Evolutionary conservation across 1,140 invertebrate species (phyloP).

Genomic region (Bombus terrestris): DNA sequence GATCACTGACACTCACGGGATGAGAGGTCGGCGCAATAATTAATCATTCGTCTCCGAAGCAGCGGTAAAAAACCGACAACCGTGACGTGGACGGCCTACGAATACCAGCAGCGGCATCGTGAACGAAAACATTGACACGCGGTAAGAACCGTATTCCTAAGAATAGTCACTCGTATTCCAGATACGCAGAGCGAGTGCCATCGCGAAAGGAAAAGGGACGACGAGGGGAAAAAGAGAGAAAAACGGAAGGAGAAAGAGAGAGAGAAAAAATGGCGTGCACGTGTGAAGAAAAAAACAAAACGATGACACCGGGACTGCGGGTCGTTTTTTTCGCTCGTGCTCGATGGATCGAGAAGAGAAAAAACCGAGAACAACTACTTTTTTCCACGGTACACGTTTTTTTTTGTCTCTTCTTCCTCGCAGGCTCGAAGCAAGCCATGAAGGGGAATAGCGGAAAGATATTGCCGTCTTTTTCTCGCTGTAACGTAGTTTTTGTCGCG

Average conservation of each 20-base stretch:
- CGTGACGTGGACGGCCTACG: slow-evolving; percentile 59
- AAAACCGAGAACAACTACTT: slow-evolving; percentile 18
- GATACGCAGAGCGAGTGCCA: slow-evolving; percentile 2
- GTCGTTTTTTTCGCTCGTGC: neutral
- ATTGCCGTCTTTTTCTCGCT: neutral
- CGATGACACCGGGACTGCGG: neutral
- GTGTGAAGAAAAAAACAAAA: neutral
- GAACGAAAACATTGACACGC: slow-evolving; percentile 39
- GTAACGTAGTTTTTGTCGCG: neutral
- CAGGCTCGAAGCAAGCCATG: neutral
- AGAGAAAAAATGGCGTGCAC: neutral
- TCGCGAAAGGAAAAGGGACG: neutral
- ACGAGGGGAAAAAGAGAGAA: too few relatives aligned
- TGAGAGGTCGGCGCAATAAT: slow-evolving; percentile 54
- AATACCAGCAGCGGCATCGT: slow-evolving; percentile 20
- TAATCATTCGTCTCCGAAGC: slow-evolving; percentile 56
- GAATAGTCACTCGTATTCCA: slow-evolving; percentile 3
- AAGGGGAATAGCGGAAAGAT: neutral
- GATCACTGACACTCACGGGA: slow-evolving; percentile 40
- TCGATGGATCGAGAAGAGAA: slow-evolving; percentile 5
- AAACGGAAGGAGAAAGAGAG: neutral
- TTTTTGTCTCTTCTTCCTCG: neutral
- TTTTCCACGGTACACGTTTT: neutral
- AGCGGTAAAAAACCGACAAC: slow-evolving; percentile 65
- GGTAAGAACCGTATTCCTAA: slow-evolving; percentile 9